Evolutionary conservation across 2,113 vertebrate genomes (phyloP), one percentile per base, ranked within the genome.

Genomic region (Prunella fulvescens): DNA sequence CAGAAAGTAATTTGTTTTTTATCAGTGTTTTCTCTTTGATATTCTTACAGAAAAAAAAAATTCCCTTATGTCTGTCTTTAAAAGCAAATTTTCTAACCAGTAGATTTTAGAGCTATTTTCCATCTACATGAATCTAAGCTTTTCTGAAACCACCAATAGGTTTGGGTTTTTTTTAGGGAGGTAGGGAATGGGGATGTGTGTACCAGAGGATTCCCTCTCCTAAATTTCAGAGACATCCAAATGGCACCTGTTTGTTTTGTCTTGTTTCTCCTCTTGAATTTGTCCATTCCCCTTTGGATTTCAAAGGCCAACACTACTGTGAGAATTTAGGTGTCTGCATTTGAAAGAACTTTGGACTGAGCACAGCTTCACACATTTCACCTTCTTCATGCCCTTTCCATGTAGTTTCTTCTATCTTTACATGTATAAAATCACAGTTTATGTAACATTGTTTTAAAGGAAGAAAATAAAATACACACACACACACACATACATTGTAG

Each of bases 391-490:
- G 67, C 19, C 69, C 57, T 67, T 92, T 81, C 62, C 71, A 57
- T 35, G 33, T 78, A 64, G 65, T 80, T 92, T 91, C 47, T 74
- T 85, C 62, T 80, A 3, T 31, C 78, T 83, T 96, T 61, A 92
- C 66, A 78, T 7, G 35, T 95, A 94, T 44, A 91, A 94, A 96
- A 91, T 77, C 86, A 77, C 76, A 80, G 83, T 87, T 82, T 88
- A 79, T 62, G 47, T 74, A 92, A 85, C 65, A 39, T 35, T 88
- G 42, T 81, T 80, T 77, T 82, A 92, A 93, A 97, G 73, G 80
- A 94, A 87, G 85, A 95, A 96, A 96, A 96, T 78, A 90, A 96
- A 96, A 96, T 37, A 86, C 51, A 69, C 91, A 60, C 93, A 54
- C 90, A 45, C 91, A 87, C 93, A 94, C 74, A 92, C 48, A 67